Conservation (phyloP, 2,797 vertebrate genomes). For the Zalophus californianus region DNA sequence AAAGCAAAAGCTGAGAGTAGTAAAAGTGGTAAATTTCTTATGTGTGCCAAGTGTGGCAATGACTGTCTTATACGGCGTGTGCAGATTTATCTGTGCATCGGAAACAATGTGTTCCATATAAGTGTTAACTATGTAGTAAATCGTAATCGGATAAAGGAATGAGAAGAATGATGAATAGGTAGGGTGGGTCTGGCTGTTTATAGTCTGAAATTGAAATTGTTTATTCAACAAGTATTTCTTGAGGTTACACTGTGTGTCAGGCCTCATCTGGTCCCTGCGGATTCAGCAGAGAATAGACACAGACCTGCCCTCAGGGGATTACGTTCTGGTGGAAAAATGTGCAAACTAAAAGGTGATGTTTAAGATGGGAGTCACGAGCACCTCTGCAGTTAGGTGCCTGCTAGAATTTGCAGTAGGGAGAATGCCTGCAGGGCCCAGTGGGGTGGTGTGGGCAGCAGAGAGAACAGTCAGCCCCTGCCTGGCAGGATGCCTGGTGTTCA, state of each 20-base stretch:
- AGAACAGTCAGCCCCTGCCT: fast-evolving
- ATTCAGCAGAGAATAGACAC: background rate
- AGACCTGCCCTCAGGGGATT: background rate
- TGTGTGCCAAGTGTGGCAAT: fast-evolving
- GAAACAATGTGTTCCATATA: fast-evolving
- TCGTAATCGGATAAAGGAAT: background rate
- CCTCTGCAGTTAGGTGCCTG: background rate
- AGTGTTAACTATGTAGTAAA: fast-evolving
- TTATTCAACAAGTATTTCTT: background rate
- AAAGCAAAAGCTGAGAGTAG: background rate
- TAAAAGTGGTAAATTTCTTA: fast-evolving
- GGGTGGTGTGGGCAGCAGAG: fast-evolving
- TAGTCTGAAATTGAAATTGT: background rate
- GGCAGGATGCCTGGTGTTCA: background rate
- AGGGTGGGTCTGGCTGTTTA: background rate
- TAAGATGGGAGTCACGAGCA: fast-evolving
- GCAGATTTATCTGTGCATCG: background rate
- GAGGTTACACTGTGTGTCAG: background rate
- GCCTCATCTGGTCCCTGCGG: background rate
- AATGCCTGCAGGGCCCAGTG: fast-evolving
- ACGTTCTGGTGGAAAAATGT: background rate
- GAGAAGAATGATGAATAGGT: background rate
- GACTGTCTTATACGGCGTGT: fast-evolving
- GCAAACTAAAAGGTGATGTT: fast-evolving
- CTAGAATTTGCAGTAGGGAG: fast-evolving